Conservation (phyloP, 2,113 vertebrate species). For the Microcebus tavaratra region DNA sequence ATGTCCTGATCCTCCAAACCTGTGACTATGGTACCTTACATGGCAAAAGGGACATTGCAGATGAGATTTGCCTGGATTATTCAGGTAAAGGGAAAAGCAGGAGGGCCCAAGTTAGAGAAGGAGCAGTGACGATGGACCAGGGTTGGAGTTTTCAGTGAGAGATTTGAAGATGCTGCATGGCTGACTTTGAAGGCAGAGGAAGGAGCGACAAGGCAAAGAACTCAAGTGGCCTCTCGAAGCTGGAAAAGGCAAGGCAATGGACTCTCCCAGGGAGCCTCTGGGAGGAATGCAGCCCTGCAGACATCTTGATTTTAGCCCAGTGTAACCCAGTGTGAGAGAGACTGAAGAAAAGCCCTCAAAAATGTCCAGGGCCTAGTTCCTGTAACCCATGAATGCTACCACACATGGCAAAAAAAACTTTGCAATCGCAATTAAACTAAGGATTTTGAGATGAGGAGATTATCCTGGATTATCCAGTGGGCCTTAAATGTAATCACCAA, state of each 20-base stretch:
- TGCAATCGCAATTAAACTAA: not conserved
- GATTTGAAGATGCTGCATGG: not conserved
- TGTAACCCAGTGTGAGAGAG: not conserved
- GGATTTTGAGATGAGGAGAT: conserved; percentile 14
- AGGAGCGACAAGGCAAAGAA: not conserved
- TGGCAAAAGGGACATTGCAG: not conserved
- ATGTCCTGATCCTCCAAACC: not conserved
- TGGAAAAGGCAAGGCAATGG: not conserved
- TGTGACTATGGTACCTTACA: not conserved
- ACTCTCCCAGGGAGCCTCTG: not conserved
- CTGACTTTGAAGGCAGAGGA: not conserved
- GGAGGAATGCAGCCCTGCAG: not conserved
- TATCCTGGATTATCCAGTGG: not conserved
- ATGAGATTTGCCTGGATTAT: not conserved
- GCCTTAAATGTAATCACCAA: not conserved
- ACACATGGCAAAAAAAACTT: not conserved
- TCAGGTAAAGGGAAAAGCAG: not conserved
- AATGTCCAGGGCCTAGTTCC: not conserved
- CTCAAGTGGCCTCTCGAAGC: not conserved
- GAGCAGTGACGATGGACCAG: not conserved
- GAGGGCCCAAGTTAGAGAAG: not conserved
- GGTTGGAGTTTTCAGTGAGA: not conserved
- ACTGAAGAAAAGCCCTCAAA: not conserved
- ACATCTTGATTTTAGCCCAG: not conserved
- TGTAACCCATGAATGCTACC: not conserved